Evolutionary conservation across 2,888 invertebrate species (phyloP).

Genomic region (Apamea epomidion): DNA sequence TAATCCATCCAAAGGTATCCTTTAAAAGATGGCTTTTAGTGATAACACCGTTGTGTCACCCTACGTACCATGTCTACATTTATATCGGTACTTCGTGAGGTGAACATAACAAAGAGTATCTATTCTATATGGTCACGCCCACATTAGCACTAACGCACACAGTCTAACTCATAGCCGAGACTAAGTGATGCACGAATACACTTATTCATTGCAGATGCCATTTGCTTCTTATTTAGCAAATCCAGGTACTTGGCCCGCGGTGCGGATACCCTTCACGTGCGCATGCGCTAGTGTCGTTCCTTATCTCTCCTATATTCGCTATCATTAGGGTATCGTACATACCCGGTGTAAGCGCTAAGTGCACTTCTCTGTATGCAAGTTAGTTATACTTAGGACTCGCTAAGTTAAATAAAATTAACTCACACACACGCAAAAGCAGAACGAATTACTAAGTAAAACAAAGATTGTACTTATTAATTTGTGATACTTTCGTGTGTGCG

Average conservation of each 20-base stretch:
- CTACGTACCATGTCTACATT: neutral
- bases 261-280: neutral
- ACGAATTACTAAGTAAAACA: neutral
- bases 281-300: constrained; percentile 16
- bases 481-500: neutral
- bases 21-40: neutral
- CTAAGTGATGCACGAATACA: neutral
- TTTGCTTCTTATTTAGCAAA: constrained; percentile 21
- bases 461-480: neutral
- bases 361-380: constrained; percentile 36
- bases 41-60: neutral
- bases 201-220: constrained; percentile 1
- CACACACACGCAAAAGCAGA: neutral
- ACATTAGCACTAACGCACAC: no score
- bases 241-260: neutral
- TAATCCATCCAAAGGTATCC: neutral
- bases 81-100: no score
- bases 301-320: constrained; percentile 11
- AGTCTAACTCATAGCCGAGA: neutral
- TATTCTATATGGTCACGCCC: neutral
- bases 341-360: constrained; percentile 14
- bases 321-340: constrained; percentile 3
- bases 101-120: neutral
- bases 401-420: constrained; percentile 21
- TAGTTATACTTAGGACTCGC: constrained; percentile 8